These are phyloP conservation scores for Anarsia innoxiella DNA, from an alignment of 2,888 invertebrate genomes.

Conservation along the genomic window DNA sequence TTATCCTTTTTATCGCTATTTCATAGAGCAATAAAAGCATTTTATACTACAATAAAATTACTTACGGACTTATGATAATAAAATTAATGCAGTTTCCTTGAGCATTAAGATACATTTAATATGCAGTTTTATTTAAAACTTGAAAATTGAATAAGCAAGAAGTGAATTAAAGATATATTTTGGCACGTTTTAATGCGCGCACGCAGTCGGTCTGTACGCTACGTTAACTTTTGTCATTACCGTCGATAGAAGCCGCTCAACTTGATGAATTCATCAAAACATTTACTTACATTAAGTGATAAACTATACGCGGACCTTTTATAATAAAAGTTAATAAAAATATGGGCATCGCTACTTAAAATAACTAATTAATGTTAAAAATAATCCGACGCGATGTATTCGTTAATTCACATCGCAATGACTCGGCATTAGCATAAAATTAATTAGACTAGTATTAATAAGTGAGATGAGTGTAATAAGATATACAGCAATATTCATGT, in stretches of 20 bases:
- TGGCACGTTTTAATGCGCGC: too few relatives aligned
- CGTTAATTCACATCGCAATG: slow-evolving; percentile 5
- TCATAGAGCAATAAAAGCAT: too few relatives aligned
- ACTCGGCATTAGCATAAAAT: slow-evolving; percentile 15
- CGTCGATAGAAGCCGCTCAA: slow-evolving; percentile 7
- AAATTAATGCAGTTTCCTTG: too few relatives aligned
- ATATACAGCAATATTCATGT: slow-evolving; percentile 17
- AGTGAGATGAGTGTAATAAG: slow-evolving; percentile 12
- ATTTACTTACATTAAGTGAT: slow-evolving; percentile 9
- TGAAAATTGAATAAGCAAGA: too few relatives aligned
- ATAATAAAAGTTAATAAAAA: slow-evolving; percentile 2
- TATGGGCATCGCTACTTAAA: background rate
- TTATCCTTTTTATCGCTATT: too few relatives aligned
- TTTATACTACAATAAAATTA: too few relatives aligned
- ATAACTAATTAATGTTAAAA: slow-evolving; percentile 9
- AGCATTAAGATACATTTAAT: too few relatives aligned
- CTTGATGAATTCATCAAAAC: too few relatives aligned
- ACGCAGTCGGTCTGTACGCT: too few relatives aligned
- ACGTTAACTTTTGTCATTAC: slow-evolving; percentile 16
- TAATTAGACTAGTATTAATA: slow-evolving; percentile 18
- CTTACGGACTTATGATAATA: too few relatives aligned
- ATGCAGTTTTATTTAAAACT: too few relatives aligned
- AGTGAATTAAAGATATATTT: too few relatives aligned
- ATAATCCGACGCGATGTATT: slow-evolving; percentile 5
- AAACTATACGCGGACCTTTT: slow-evolving; percentile 7